Conservation (phyloP, 2,888 invertebrate genomes). For the Pimpla rufipes region DNA sequence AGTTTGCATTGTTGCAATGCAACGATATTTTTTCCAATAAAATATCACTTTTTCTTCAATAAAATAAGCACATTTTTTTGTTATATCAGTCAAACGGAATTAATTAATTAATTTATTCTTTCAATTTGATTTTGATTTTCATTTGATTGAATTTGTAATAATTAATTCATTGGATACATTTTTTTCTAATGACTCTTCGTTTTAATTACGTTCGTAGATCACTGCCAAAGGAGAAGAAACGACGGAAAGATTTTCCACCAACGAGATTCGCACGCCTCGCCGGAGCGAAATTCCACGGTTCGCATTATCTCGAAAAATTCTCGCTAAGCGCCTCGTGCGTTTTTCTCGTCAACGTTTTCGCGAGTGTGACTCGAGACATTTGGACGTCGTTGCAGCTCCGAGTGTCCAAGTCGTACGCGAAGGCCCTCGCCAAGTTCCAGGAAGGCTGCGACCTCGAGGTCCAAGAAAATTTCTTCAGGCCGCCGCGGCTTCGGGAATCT, state of each 20-base stretch:
- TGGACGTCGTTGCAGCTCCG: slow-evolving; percentile 42
- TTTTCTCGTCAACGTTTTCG: too few relatives aligned
- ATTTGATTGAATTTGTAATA: too few relatives aligned
- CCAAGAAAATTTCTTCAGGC: slow-evolving; percentile 20
- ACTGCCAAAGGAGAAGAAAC: slow-evolving; percentile 28
- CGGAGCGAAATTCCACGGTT: slow-evolving; percentile 38
- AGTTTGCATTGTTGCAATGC: too few relatives aligned
- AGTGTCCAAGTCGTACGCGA: slow-evolving; percentile 52
- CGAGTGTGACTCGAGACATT: too few relatives aligned
- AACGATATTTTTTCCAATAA: too few relatives aligned
- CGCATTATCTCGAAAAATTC: neutral
- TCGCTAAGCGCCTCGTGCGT: too few relatives aligned
- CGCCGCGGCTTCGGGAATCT: slow-evolving; percentile 33
- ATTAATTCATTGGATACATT: too few relatives aligned
- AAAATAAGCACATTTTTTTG: too few relatives aligned
- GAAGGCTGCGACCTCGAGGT: slow-evolving; percentile 50
- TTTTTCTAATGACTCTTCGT: neutral
- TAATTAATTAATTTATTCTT: too few relatives aligned
- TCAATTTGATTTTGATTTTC: too few relatives aligned
- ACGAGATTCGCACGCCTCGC: slow-evolving; percentile 17
- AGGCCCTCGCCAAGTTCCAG: slow-evolving; percentile 63
- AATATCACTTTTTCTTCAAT: too few relatives aligned
- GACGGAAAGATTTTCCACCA: neutral
- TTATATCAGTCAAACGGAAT: too few relatives aligned
- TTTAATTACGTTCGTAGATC: slow-evolving; percentile 23